Conservation (phyloP, 2,797 vertebrate genomes). For the Catostomus latipinnis region DNA sequence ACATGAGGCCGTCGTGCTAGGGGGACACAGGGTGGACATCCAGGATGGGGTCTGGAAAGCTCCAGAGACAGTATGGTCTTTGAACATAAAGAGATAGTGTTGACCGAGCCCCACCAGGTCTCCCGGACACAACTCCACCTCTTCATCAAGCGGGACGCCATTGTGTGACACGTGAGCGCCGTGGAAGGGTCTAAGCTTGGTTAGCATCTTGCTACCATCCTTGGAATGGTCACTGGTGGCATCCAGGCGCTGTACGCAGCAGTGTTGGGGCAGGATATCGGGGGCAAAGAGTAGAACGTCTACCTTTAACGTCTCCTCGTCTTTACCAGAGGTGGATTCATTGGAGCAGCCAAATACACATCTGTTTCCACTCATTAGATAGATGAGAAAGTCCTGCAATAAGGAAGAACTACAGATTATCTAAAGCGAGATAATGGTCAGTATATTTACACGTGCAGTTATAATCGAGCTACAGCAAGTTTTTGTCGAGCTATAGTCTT, state of each 20-base stretch:
- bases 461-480: too few relatives aligned
- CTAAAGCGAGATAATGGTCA: too few relatives aligned
- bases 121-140: slow-evolving; percentile 74
- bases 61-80: slow-evolving; percentile 74
- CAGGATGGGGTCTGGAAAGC: slow-evolving; percentile 67
- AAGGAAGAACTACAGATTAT: background rate
- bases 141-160: slow-evolving; percentile 69
- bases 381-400: slow-evolving; percentile 81
- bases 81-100: slow-evolving; percentile 83
- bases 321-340: slow-evolving; percentile 71
- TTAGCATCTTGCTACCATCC: slow-evolving; percentile 64
- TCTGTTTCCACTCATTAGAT: slow-evolving; percentile 78
- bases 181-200: slow-evolving; percentile 75
- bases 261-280: slow-evolving; percentile 79
- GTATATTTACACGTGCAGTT: too few relatives aligned
- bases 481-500: too few relatives aligned
- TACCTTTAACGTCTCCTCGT: slow-evolving; percentile 77
- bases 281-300: slow-evolving; percentile 81
- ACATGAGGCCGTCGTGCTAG: slow-evolving; percentile 60
- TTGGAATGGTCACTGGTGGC: slow-evolving; percentile 45
- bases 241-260: slow-evolving; percentile 76
- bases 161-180: slow-evolving; percentile 77
- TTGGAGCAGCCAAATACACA: slow-evolving; percentile 76
- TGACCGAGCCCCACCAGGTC: slow-evolving; percentile 81
- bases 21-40: slow-evolving; percentile 71